Percentiles rank a stretch among this genome's conserved stretches.
These are phyloP conservation scores for Acanthococcus lagerstroemiae DNA, from an alignment of 2,888 invertebrate species.

Conservation along the genomic window DNA sequence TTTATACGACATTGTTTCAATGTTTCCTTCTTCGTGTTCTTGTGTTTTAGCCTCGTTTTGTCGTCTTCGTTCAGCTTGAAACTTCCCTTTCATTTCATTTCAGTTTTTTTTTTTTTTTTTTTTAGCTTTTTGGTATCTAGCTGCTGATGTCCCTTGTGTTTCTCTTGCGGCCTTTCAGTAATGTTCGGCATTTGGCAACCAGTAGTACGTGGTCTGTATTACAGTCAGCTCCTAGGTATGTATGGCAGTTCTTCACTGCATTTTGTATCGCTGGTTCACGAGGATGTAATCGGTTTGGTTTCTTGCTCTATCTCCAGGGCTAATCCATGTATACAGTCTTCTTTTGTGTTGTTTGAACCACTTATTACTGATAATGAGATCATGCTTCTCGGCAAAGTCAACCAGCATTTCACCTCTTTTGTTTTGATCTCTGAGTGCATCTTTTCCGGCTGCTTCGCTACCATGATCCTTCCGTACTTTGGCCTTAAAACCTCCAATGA, in stretches of 20 bases:
- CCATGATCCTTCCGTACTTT: neutral
- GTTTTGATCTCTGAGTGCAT: slow-evolving; percentile 1
- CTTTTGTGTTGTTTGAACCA: slow-evolving; percentile 15
- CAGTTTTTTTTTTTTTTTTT: too few relatives aligned
- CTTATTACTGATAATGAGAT: slow-evolving; percentile 1
- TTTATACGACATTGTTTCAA: too few relatives aligned
- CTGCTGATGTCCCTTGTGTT: too few relatives aligned
- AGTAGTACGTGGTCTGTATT: neutral
- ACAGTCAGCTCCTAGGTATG: neutral
- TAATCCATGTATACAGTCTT: slow-evolving; percentile 1
- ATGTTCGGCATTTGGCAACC: neutral
- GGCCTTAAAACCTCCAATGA: neutral
- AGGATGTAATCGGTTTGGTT: slow-evolving; percentile 7
- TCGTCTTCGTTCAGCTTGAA: too few relatives aligned
- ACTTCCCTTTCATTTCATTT: too few relatives aligned
- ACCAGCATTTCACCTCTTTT: slow-evolving; percentile 9
- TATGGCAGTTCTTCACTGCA: neutral
- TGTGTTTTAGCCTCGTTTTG: too few relatives aligned
- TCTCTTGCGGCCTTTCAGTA: too few relatives aligned
- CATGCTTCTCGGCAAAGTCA: slow-evolving; percentile 5
- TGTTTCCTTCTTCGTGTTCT: too few relatives aligned
- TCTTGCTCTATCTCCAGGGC: neutral
- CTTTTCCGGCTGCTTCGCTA: neutral
- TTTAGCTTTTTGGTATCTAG: too few relatives aligned
- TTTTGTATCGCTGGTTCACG: too few relatives aligned